Percentiles rank a stretch among this genome's conserved stretches.
These are phyloP conservation scores for Archivesica marissinica DNA, from an alignment of 1,140 invertebrate species.

Conservation along the genomic window DNA sequence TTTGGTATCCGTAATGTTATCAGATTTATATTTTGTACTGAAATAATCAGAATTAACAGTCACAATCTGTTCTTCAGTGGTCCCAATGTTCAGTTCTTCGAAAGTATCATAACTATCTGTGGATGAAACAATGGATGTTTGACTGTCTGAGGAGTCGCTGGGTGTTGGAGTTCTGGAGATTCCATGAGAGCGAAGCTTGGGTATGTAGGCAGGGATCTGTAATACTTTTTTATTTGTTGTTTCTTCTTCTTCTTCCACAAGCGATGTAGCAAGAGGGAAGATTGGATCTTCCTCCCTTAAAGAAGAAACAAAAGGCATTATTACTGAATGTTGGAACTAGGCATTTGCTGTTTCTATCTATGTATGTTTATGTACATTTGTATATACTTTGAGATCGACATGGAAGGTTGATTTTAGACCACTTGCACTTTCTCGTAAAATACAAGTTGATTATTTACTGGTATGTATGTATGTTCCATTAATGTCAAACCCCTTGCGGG, in stretches of 20 bases:
- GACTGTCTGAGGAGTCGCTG: constrained; percentile 38
- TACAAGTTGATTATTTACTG: too few species aligned
- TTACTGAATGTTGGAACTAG: constrained; percentile 16
- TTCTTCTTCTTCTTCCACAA: constrained; percentile 82
- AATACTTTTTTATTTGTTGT: constrained; percentile 79
- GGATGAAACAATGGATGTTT: not conserved
- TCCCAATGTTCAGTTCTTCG: not conserved
- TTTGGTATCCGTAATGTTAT: not conserved
- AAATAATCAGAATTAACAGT: not conserved
- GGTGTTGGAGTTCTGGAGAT: constrained; percentile 49
- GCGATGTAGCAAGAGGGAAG: constrained; percentile 90
- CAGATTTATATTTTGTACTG: not conserved
- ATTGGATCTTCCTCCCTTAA: constrained; percentile 89
- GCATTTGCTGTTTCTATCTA: too few species aligned
- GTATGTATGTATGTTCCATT: too few species aligned
- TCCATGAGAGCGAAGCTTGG: not conserved
- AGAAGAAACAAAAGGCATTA: constrained; percentile 19
- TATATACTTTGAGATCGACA: too few species aligned
- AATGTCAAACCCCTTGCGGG: too few species aligned
- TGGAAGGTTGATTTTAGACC: too few species aligned
- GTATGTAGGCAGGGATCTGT: constrained; percentile 56
- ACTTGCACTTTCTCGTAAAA: too few species aligned
- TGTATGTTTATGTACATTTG: too few species aligned
- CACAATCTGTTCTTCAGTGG: not conserved
- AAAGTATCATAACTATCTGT: not conserved